Base-by-base conservation (phyloP, 2,888 invertebrate species). In the Scotopteryx bipunctaria region DNA sequence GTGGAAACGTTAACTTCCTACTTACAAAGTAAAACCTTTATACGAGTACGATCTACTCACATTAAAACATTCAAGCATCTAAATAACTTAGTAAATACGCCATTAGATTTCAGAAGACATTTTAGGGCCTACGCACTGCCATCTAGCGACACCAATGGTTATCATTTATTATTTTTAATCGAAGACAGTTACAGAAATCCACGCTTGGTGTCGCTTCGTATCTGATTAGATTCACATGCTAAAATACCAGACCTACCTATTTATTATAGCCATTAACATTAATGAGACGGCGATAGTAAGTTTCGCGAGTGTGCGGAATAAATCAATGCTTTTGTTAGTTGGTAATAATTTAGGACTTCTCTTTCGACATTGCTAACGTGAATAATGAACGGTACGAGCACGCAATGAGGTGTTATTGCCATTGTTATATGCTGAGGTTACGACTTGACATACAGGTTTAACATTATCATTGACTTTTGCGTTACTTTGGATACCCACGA, bases 71-170 rank as follows among this genome's bases (percentile, higher is more conserved):
- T 2, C n/a, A n/a, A n/a, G n/a, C n/a, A n/a, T n/a, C n/a, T n/a
- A n/a, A n/a, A n/a, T n/a, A n/a, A n/a, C n/a, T n/a, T n/a, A n/a
- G n/a, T n/a, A n/a, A n/a, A n/a, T n/a, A n/a, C n/a, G n/a, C 8
- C 25, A 25, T 3, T 0, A 23, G 11, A 27, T 27, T 27, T 27
- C 0, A 27, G 25, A n/a, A 27, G 11, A 27, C 11, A 27, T 8
- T 40, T 32, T 5, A 14, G n/a, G 14, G 41, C 9, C 32, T 36
- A 23, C 36, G 8, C 41, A 50, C 37, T 62, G 69, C 69, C 73
- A 73, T 70, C 73, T 73, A 63, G 61, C 57, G 66, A 27, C 27
- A 31, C 36, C 32, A 16, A 14, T 17, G 23, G 14, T 41, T 53
- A 67, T 38, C 48, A 55, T 57, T 57, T 56, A 27, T 57, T 48